phyloP scores from a whole-genome alignment of 2,888 invertebrate species.

The Sceliomorpha sp. region DNA sequence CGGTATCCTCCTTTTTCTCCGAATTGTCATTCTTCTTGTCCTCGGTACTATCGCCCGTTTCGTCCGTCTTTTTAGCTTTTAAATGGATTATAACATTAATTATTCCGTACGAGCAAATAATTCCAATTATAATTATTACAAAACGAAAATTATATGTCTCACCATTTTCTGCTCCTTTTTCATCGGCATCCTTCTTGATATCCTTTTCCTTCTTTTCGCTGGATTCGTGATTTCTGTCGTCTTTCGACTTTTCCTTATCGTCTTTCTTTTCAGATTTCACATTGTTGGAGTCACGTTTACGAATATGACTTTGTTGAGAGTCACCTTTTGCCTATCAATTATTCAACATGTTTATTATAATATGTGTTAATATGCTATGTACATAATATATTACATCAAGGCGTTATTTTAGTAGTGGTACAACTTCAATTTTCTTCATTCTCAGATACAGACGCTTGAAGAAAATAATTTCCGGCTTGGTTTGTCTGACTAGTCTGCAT shows the following conservation, averaged over 20 bases:
- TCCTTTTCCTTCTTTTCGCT: constrained; percentile 77
- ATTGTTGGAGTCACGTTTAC: constrained; percentile 72
- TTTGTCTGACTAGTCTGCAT: too few relatives aligned
- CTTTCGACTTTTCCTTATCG: constrained; percentile 80
- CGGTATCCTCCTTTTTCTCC: constrained; percentile 77
- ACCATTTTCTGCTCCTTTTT: constrained; percentile 70
- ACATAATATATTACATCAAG: too few relatives aligned
- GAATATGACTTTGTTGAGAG: constrained; percentile 76
- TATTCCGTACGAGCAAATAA: too few relatives aligned
- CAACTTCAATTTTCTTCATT: too few relatives aligned
- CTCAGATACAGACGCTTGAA: too few relatives aligned
- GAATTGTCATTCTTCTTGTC: constrained; percentile 81
- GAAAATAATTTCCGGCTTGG: too few relatives aligned
- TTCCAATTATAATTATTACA: not conserved
- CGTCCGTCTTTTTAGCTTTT: constrained; percentile 72
- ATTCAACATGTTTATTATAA: constrained; percentile 5
- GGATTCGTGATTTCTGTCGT: constrained; percentile 67
- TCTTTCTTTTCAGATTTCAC: constrained; percentile 76
- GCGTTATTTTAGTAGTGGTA: too few relatives aligned
- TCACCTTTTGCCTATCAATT: constrained; percentile 78
- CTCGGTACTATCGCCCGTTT: constrained; percentile 70
- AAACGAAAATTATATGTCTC: constrained; percentile 3
- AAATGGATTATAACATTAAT: too few relatives aligned
- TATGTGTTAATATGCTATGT: constrained; percentile 30
- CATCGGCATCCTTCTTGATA: constrained; percentile 81